These are phyloP conservation scores for Amia ocellicauda DNA, from an alignment of 2,113 vertebrate genomes.

Conservation along the genomic window DNA sequence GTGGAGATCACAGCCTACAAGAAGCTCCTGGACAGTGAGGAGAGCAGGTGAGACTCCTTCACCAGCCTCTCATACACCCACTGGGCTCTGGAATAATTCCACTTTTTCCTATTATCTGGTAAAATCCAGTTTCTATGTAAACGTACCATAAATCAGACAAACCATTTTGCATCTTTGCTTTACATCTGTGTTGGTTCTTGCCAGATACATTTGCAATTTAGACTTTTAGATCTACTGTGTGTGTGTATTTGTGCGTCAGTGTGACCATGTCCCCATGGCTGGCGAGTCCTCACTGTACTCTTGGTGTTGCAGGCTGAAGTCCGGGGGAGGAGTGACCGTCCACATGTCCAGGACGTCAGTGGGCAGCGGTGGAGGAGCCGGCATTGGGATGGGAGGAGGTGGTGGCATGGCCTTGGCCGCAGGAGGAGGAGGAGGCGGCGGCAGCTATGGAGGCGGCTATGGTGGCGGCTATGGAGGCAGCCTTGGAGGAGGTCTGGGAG, in stretches of 20 bases:
- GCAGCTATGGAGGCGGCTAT: slow-evolving; percentile 4
- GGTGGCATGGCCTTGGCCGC: slow-evolving; percentile 25
- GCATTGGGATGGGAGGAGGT: slow-evolving; percentile 20
- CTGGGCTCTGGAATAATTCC: no score
- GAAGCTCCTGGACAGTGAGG: slow-evolving; percentile 46
- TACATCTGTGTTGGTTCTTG: background rate
- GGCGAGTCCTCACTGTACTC: background rate
- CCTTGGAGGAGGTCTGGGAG: slow-evolving; percentile 21
- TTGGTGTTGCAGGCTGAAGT: slow-evolving; percentile 38
- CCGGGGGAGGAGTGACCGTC: slow-evolving; percentile 51
- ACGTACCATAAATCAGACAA: background rate
- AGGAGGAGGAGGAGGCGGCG: slow-evolving; percentile 19
- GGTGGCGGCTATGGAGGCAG: slow-evolving; percentile 10
- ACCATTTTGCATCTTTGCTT: background rate
- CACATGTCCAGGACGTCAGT: slow-evolving; percentile 44
- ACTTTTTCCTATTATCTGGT: background rate
- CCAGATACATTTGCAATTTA: no score
- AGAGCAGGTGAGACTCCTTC: slow-evolving; percentile 27
- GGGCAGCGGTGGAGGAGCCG: slow-evolving; percentile 30
- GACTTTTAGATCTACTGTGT: no score
- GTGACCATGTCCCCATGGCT: no score
- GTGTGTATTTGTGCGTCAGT: no score
- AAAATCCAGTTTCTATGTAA: background rate
- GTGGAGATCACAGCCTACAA: slow-evolving; percentile 49
- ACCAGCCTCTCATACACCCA: no score